Evolutionary conservation across 2,888 invertebrate genomes (phyloP).

Genomic region (Deilephila elpenor): DNA sequence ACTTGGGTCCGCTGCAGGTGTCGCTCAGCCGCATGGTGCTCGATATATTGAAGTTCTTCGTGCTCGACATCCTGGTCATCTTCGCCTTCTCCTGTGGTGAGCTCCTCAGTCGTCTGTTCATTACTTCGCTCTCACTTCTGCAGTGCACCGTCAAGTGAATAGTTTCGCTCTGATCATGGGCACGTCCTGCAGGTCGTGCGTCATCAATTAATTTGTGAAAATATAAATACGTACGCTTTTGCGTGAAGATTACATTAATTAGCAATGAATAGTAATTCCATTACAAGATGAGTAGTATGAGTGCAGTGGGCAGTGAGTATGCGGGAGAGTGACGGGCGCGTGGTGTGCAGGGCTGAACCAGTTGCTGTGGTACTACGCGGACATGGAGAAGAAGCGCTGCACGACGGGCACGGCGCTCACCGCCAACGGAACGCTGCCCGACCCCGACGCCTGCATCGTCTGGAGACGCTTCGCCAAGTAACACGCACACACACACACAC

Average conservation of each 20-base stretch:
- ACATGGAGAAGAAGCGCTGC: slow-evolving; percentile 93
- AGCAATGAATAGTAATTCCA: no score
- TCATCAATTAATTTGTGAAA: no score
- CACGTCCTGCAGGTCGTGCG: no score
- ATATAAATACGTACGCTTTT: no score
- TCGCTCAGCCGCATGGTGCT: slow-evolving; percentile 97
- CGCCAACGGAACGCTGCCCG: slow-evolving; percentile 75
- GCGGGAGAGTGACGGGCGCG: background rate
- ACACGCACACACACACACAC: slow-evolving; percentile 47
- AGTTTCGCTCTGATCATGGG: background rate
- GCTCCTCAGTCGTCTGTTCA: slow-evolving; percentile 47
- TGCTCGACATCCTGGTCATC: slow-evolving; percentile 94
- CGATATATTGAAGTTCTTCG: slow-evolving; percentile 98
- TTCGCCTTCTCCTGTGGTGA: slow-evolving; percentile 98
- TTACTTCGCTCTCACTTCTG: background rate
- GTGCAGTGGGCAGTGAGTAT: background rate
- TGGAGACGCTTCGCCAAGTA: slow-evolving; percentile 96
- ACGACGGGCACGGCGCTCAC: slow-evolving; percentile 81
- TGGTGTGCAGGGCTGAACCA: slow-evolving; percentile 89
- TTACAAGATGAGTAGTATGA: no score
- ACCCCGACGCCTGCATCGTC: slow-evolving; percentile 92
- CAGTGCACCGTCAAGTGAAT: background rate
- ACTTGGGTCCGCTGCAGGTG: slow-evolving; percentile 97
- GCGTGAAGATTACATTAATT: no score
- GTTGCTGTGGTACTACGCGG: slow-evolving; percentile 95